Evolutionary conservation across 2,797 vertebrate species (phyloP).

Genomic region (Falco novaeseelandiae): DNA sequence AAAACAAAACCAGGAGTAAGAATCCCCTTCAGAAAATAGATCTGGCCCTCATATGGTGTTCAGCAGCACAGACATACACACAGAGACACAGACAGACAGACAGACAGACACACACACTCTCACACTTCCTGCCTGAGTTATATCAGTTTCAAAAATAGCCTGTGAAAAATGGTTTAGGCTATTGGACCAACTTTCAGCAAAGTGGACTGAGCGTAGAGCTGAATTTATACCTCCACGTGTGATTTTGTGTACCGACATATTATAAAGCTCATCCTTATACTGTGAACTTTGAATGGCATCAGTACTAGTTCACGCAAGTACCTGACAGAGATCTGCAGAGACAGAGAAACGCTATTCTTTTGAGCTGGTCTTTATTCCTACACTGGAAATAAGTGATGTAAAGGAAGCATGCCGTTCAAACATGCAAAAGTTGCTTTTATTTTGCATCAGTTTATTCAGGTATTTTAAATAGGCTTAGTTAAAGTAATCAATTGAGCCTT

Average conservation of each 20-base stretch:
- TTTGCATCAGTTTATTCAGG: not conserved
- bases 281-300: not conserved
- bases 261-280: not conserved
- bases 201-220: not conserved
- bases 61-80: not conserved
- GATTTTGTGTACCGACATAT: not conserved
- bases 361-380: not conserved
- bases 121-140: constrained; percentile 4
- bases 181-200: not conserved
- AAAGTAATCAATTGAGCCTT: constrained; percentile 12
- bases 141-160: constrained; percentile 13
- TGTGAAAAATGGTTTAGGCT: not conserved
- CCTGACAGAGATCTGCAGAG: not conserved
- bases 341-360: not conserved
- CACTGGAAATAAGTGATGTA: not conserved
- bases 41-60: not conserved
- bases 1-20: not conserved
- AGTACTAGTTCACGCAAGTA: not conserved
- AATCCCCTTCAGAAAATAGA: not conserved
- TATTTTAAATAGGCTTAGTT: not conserved
- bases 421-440: not conserved
- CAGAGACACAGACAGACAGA: not conserved
- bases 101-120: not conserved
- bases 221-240: not conserved
- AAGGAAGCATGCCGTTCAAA: not conserved